phyloP scores from a whole-genome alignment of 2,113 vertebrate genomes.

The Terrapene triunguis region DNA sequence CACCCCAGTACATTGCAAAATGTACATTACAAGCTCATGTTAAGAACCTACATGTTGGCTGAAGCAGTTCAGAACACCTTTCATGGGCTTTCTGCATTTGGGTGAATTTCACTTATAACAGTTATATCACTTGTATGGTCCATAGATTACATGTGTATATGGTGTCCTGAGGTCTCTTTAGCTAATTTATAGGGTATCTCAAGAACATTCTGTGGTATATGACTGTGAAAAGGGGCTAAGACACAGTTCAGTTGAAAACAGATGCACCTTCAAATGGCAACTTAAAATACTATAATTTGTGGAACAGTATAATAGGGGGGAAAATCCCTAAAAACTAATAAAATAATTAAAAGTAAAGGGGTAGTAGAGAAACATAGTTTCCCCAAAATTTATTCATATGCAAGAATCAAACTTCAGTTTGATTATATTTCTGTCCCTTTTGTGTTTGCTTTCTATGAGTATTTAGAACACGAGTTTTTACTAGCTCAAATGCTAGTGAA shows the following conservation, averaged over 20 bases:
- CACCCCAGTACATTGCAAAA: fast-evolving
- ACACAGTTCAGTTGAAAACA: background rate
- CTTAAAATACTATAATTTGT: background rate
- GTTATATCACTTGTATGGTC: fast-evolving
- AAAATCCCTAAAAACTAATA: background rate
- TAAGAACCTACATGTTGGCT: background rate
- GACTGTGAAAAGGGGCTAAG: background rate
- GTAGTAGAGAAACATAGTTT: background rate
- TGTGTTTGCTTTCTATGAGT: background rate
- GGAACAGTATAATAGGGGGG: background rate
- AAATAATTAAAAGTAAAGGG: background rate
- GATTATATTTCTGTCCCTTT: background rate
- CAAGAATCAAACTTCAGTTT: background rate
- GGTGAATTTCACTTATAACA: fast-evolving
- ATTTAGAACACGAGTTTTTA: background rate
- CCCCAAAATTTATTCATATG: background rate
- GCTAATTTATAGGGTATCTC: fast-evolving
- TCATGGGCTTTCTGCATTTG: fast-evolving
- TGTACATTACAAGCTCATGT: background rate
- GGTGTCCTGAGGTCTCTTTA: fast-evolving
- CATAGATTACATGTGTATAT: fast-evolving
- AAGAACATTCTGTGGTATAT: fast-evolving
- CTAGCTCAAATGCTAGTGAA: background rate
- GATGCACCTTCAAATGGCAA: fast-evolving
- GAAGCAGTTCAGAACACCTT: fast-evolving